Conservation (phyloP, 1,140 invertebrate genomes). For the Achatina immaculata region DNA sequence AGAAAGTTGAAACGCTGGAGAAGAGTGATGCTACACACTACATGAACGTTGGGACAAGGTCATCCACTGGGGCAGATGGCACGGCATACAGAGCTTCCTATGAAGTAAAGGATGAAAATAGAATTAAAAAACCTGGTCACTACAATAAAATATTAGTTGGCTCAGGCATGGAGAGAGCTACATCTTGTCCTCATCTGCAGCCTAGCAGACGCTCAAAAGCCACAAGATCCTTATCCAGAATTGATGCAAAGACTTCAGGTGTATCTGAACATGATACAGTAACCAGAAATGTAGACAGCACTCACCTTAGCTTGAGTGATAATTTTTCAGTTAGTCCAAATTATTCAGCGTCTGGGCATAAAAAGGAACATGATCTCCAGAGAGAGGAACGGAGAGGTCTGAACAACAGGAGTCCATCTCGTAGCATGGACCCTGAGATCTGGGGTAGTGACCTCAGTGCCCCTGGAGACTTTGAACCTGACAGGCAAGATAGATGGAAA, state of each 20-base stretch:
- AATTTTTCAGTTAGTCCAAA: too few species aligned
- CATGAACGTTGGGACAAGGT: too few species aligned
- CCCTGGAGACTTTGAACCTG: conserved; percentile 46
- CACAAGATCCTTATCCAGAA: neutral
- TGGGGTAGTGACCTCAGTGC: conserved; percentile 54
- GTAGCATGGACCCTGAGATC: conserved; percentile 55
- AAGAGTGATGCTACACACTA: conserved; percentile 37
- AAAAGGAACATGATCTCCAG: too few species aligned
- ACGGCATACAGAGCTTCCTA: too few species aligned
- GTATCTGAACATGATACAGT: neutral
- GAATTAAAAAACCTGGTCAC: neutral
- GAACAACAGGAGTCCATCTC: too few species aligned
- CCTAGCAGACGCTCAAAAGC: neutral
- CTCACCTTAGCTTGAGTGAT: neutral
- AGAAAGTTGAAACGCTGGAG: conserved; percentile 53
- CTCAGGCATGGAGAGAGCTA: neutral
- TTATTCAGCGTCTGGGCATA: too few species aligned
- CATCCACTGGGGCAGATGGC: too few species aligned
- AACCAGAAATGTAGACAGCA: neutral
- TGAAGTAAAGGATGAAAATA: neutral
- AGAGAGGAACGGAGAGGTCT: too few species aligned
- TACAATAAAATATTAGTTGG: neutral
- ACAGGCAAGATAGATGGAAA: conserved; percentile 50
- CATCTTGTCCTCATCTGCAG: conserved; percentile 22
- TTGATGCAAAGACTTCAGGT: neutral